Evolutionary conservation across 1,140 invertebrate species (phyloP).

Genomic region (Drosophila seguyi): DNA sequence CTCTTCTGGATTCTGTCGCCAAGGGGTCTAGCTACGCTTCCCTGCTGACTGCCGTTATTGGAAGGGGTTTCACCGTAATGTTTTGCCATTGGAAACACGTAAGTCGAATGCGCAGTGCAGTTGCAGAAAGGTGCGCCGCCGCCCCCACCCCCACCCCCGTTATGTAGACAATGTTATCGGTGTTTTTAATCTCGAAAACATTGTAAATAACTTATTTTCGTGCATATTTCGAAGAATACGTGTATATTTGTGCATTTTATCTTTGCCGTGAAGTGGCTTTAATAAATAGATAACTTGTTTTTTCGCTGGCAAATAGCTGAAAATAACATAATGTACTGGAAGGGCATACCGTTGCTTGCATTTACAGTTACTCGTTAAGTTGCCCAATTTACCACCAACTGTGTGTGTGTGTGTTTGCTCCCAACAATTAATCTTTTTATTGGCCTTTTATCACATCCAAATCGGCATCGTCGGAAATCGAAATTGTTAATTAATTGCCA

Average conservation of each 20-base stretch:
- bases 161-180: not conserved
- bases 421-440: conserved; percentile 49
- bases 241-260: not conserved
- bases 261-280: not conserved
- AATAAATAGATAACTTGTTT: not conserved
- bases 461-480: conserved; percentile 14
- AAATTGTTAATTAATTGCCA: conserved; percentile 65
- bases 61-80: not conserved
- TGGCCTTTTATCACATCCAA: conserved; percentile 42
- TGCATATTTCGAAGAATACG: not conserved
- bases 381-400: conserved; percentile 16
- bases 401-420: not conserved
- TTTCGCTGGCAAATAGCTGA: not conserved
- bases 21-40: not conserved
- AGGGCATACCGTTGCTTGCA: not conserved
- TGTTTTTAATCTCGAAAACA: conserved; percentile 17
- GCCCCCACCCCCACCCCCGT: not conserved
- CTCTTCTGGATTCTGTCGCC: not conserved
- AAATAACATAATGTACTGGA: not conserved
- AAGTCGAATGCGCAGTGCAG: conserved; percentile 65
- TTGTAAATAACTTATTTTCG: conserved; percentile 17
- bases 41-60: not conserved
- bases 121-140: not conserved
- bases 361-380: not conserved
- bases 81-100: conserved; percentile 39